phyloP scores from a whole-genome alignment of 2,113 vertebrate species.

The Melierax canorus region DNA sequence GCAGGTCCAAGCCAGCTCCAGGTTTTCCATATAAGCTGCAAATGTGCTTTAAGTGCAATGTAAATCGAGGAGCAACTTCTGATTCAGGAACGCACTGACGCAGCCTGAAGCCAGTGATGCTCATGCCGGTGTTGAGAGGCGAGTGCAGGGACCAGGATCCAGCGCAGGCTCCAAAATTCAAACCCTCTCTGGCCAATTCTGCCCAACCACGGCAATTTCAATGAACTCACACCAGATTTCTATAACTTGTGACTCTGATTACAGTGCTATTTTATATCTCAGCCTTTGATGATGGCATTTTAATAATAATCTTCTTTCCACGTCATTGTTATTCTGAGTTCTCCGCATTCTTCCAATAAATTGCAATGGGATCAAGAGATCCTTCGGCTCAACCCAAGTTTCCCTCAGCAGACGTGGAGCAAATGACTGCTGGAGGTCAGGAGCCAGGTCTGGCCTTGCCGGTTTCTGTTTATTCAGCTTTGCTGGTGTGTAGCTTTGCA shows the following conservation, averaged over 20 bases:
- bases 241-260: not conserved
- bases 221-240: not conserved
- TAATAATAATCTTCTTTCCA: not conserved
- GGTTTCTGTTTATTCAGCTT: constrained; percentile 6
- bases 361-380: not conserved
- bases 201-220: not conserved
- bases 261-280: not conserved
- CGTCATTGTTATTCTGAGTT: not conserved
- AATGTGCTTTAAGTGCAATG: not conserved
- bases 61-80: not conserved
- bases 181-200: not conserved
- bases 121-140: accelerated
- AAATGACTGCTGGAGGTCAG: not conserved
- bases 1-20: not conserved
- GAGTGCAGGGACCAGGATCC: not conserved
- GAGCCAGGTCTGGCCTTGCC: not conserved
- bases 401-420: not conserved
- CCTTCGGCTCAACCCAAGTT: not conserved
- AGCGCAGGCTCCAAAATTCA: not conserved
- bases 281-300: not conserved
- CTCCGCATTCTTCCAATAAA: not conserved
- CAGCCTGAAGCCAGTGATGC: not conserved
- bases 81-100: not conserved
- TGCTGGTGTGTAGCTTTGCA: not conserved
- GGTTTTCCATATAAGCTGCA: not conserved